Percentiles rank a stretch among this genome's conserved stretches.
Conservation (phyloP, 2,113 vertebrate species). For the Actenoides hombroni region DNA sequence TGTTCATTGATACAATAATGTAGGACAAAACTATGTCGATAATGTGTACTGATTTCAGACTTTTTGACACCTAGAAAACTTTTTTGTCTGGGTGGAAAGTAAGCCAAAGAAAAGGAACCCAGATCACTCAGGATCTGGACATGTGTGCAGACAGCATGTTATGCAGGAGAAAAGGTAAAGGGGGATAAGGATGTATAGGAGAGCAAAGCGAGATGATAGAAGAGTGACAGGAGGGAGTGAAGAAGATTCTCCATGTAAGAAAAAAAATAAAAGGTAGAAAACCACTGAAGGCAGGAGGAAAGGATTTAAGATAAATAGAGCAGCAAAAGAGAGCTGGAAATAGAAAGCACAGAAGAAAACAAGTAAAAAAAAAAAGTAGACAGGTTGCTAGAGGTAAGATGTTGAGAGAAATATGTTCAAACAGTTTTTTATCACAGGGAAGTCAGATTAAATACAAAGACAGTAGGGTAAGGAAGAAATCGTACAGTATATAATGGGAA, state of each 20-base stretch:
- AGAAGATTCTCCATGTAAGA: neutral
- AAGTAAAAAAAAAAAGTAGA: neutral
- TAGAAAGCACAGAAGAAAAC: neutral
- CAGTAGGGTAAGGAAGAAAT: neutral
- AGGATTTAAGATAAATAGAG: neutral
- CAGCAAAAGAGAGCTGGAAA: neutral
- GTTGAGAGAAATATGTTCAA: constrained; percentile 8
- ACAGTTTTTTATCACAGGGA: neutral
- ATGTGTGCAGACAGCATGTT: neutral
- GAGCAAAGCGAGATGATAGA: neutral
- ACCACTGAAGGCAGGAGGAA: neutral
- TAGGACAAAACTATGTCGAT: neutral
- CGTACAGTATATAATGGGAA: neutral
- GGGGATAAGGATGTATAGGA: neutral
- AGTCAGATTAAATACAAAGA: constrained; percentile 13
- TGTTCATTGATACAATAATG: neutral
- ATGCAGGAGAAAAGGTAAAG: neutral
- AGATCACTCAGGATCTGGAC: neutral
- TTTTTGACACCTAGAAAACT: neutral
- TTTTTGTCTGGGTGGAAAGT: neutral
- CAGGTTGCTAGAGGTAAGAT: neutral
- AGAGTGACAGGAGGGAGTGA: neutral
- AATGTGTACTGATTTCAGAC: neutral
- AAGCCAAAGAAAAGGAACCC: neutral
- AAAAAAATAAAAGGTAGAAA: neutral